These are phyloP conservation scores for Flexamia atlantica DNA, from an alignment of 2,888 invertebrate species.

Conservation along the genomic window DNA sequence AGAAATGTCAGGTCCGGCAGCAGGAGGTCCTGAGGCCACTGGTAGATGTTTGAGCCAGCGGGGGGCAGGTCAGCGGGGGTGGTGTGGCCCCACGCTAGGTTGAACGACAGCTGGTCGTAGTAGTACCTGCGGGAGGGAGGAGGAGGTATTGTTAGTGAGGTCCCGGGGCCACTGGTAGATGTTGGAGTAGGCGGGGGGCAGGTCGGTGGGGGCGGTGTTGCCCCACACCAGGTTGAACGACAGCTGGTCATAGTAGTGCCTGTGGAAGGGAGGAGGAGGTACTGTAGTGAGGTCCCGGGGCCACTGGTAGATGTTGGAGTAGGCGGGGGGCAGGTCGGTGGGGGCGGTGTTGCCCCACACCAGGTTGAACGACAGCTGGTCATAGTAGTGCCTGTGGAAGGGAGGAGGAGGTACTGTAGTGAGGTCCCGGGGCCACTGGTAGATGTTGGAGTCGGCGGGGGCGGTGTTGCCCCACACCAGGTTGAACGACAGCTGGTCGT, in stretches of 20 bases:
- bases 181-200: constrained; percentile 30
- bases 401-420: too few species aligned
- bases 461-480: constrained; percentile 24
- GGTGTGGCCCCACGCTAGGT: constrained; percentile 38
- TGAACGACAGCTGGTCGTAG: constrained; percentile 50
- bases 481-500: constrained; percentile 47
- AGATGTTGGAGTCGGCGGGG: constrained; percentile 39
- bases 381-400: constrained; percentile 36
- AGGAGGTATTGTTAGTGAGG: too few species aligned
- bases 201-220: constrained; percentile 9
- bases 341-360: constrained; percentile 13
- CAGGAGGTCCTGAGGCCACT: constrained; percentile 33
- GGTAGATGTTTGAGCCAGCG: constrained; percentile 37
- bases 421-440: constrained; percentile 36
- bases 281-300: too few species aligned
- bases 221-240: constrained; percentile 47
- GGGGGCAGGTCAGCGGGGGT: constrained; percentile 37
- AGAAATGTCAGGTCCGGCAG: constrained; percentile 25
- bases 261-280: background rate
- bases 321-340: too few species aligned
- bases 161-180: constrained; percentile 41
- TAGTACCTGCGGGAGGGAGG: constrained; percentile 19
- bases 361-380: constrained; percentile 23
- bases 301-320: too few species aligned
- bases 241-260: constrained; percentile 48